phyloP scores from a whole-genome alignment of 2,113 vertebrate genomes.

The Albula goreensis region DNA sequence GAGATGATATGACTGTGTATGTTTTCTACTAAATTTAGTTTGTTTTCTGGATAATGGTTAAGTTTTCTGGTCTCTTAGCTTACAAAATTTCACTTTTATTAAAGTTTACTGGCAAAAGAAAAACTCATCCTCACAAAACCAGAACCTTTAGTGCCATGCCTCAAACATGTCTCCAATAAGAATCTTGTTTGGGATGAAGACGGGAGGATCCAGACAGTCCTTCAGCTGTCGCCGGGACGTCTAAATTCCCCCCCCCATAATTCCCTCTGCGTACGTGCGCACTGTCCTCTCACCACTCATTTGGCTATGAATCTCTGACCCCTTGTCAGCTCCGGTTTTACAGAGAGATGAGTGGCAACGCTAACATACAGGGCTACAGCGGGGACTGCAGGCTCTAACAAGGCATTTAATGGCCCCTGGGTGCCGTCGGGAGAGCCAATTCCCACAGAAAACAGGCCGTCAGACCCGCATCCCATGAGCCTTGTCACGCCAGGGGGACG shows the following conservation, averaged over 20 bases:
- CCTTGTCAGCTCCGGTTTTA: conserved; percentile 3
- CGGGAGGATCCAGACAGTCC: neutral
- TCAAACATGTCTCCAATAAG: neutral
- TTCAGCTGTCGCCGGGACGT: neutral
- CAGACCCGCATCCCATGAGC: neutral
- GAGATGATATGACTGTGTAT: too few species aligned
- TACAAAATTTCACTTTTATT: too few species aligned
- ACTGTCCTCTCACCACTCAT: neutral
- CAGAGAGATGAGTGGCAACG: neutral
- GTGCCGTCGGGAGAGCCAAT: neutral
- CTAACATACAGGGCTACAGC: conserved; percentile 10
- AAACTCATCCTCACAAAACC: neutral
- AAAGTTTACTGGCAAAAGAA: too few species aligned
- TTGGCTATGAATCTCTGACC: neutral
- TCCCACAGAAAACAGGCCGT: neutral
- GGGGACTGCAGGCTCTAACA: conserved; percentile 7
- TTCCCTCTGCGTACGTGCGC: neutral
- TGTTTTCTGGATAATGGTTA: too few species aligned
- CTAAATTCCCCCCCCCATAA: neutral
- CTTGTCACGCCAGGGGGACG: neutral
- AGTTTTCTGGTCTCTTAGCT: too few species aligned
- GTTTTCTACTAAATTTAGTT: too few species aligned
- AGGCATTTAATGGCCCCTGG: conserved; percentile 6
- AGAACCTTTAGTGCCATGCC: neutral
- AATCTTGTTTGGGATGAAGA: too few species aligned